phyloP scores from a whole-genome alignment of 2,797 vertebrate species.

The Varecia variegata region DNA sequence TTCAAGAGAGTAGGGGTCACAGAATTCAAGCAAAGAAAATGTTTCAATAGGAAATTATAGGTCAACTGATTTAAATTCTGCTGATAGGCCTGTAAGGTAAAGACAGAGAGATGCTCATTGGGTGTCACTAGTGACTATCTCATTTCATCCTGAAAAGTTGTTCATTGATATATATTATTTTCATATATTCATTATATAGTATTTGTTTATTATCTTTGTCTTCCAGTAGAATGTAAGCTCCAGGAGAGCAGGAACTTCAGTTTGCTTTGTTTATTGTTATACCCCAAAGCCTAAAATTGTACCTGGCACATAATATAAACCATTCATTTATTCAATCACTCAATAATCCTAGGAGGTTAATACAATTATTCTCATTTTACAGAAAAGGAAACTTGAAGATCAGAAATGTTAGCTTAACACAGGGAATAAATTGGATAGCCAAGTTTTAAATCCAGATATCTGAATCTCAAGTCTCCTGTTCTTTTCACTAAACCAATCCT shows the following conservation, averaged over 20 bases:
- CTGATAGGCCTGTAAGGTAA: not conserved
- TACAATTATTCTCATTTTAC: slow-evolving; percentile 16
- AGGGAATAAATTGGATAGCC: not conserved
- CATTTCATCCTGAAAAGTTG: not conserved
- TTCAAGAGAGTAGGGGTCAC: not conserved
- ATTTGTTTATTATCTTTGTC: not conserved
- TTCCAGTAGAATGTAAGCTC: not conserved
- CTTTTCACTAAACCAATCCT: not conserved
- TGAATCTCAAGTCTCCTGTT: not conserved
- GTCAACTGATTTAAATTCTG: not conserved
- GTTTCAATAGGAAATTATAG: not conserved
- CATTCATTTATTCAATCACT: slow-evolving; percentile 12
- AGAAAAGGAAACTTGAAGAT: slow-evolving; percentile 31
- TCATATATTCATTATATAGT: not conserved
- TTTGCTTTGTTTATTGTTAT: slow-evolving; percentile 1
- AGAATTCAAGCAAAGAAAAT: not conserved
- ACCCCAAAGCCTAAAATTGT: not conserved
- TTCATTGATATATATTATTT: not conserved
- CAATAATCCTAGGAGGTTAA: not conserved
- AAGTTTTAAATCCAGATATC: not conserved
- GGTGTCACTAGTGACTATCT: not conserved
- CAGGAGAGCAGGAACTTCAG: not conserved
- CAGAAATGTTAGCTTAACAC: slow-evolving; percentile 9
- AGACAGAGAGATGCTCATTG: not conserved
- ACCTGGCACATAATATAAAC: not conserved